Base-by-base conservation (phyloP, 1,140 invertebrate genomes). In the Pemphigus obesinymphae region DNA sequence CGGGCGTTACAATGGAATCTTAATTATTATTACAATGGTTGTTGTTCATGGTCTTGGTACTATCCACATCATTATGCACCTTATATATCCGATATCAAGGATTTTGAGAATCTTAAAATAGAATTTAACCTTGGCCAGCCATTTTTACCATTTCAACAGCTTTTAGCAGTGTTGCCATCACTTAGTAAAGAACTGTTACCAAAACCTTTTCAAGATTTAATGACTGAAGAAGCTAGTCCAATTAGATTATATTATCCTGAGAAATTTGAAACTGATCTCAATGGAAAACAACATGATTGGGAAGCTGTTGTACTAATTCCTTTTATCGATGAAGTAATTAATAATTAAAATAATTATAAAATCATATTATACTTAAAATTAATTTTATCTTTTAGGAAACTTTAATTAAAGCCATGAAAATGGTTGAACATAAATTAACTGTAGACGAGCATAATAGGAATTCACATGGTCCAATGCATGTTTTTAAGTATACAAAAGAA, bases 61-160 rank as follows among this genome's bases (percentile, higher is more conserved):
- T 99, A 97, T 87, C 96, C 96, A 0, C 94, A 95, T 85, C 97
- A 99, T 87, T 99, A 99, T 88, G 94, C 97, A 0, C 97, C 97
- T 0, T 98, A 94, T 85, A 94, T 98, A 66, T 97, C 96, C 10
- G 97, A 99, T 87, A 91, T 99, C 37, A 93, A 91, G 84, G 91
- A 92, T 82, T 97, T 98, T 85, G 89, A 90, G 73, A 87, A 93
- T 84, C 87, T 94, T 26, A 90, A 92, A 83, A 87, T 95, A 26
- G 89, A 92, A 8, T 98, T 96, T 87, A 92, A 97, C 11, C 85
- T 95, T 73, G 95, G 93, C 0, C 90, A 90, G 85, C 97, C 97
- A 0, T 99, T 99, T 87, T 88, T 94, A 83, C 97, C 97, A 1
- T 99, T 97, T 87, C 92, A 99, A 88, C 97, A 99, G 89, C 89